Base-by-base conservation (phyloP, 2,888 invertebrate genomes). In the Lasioglossum malachurum region DNA sequence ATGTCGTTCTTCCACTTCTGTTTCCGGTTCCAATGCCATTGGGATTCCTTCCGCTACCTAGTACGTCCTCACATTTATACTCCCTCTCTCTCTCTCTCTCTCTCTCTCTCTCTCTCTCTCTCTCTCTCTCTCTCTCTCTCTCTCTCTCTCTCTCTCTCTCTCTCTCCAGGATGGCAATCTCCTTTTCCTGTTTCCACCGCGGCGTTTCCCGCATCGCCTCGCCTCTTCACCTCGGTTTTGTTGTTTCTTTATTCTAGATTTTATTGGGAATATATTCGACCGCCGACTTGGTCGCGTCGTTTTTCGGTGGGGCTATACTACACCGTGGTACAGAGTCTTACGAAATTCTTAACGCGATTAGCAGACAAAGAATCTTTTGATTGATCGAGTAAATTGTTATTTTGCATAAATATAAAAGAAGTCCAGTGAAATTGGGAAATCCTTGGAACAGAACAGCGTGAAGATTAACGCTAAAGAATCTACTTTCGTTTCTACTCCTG, bases 1-100 rank as follows among this genome's bases (percentile, higher is more conserved):
- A 60, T 75, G 78, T 84, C 75, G 81, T 85, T 78, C 88, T 57
- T 86, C 89, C 89, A 78, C 83, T 83, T 82, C 88, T 82, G 82
- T 80, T 88, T 86, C 88, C 88, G 85, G 75, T 88, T 78, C 80
- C 85, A 83, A 82, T 87, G 74, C 89, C 87, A 84, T 87, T 87
- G 89, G 87, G 89, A 89, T 87, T 89, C 87, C 79, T 84, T 82
- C 81, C 86, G 78, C 64, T 81, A 81, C 78, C 89, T 82, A 78
- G 79, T 87, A 87, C 87, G 88, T 88, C 83, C 83, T 86, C 82
- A 67, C 87, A 76, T 88, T 88, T 88, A 87, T 88, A 84, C 86
- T 73, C 73, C 38, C 8, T 8, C 19, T 49, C 46, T 4, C 86
- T 69, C 75, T 31, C 83, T 73, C 73, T 44, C 80, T 69, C 73